A percentile compares a stretch with the other conserved stretches of the same genome.
Evolutionary conservation across 2,113 vertebrate genomes (phyloP).

Genomic region (Scomber japonicus): DNA sequence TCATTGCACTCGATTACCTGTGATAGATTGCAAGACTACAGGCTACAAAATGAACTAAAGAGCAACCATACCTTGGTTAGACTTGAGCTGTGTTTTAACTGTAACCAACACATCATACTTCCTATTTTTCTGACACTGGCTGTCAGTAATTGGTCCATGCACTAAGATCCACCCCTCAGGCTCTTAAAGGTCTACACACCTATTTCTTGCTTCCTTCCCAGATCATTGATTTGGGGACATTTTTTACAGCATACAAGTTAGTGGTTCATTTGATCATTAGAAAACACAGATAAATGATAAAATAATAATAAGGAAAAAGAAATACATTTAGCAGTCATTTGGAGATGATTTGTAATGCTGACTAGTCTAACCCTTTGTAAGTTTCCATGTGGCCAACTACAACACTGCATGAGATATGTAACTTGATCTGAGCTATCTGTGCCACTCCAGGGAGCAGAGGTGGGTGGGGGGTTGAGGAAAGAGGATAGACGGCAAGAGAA

Average conservation of each 20-base stretch:
- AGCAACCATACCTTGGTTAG: slow-evolving; percentile 62
- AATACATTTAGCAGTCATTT: not conserved
- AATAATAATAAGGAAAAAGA: too few species aligned
- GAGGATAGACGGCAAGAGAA: slow-evolving; percentile 21
- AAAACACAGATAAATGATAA: not conserved
- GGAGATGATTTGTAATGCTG: too few species aligned
- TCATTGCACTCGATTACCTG: not conserved
- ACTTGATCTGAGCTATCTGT: slow-evolving; percentile 69
- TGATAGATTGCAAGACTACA: not conserved
- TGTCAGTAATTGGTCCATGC: slow-evolving; percentile 72
- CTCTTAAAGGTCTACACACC: slow-evolving; percentile 82
- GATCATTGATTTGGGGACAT: not conserved
- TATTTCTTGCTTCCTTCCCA: not conserved
- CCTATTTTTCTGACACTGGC: slow-evolving; percentile 71
- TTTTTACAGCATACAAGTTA: not conserved
- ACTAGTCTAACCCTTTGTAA: slow-evolving; percentile 3
- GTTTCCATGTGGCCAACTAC: slow-evolving; percentile 36
- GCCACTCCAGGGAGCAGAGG: slow-evolving; percentile 40
- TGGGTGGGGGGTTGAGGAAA: slow-evolving; percentile 16
- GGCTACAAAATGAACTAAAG: slow-evolving; percentile 30
- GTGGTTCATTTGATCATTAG: not conserved
- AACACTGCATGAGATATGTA: slow-evolving; percentile 65
- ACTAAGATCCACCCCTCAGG: slow-evolving; percentile 51
- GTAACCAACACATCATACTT: slow-evolving; percentile 74
- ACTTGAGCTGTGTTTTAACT: slow-evolving; percentile 56